phyloP scores from a whole-genome alignment of 2,888 invertebrate genomes.

The Poecilobothrus nobilitatus region DNA sequence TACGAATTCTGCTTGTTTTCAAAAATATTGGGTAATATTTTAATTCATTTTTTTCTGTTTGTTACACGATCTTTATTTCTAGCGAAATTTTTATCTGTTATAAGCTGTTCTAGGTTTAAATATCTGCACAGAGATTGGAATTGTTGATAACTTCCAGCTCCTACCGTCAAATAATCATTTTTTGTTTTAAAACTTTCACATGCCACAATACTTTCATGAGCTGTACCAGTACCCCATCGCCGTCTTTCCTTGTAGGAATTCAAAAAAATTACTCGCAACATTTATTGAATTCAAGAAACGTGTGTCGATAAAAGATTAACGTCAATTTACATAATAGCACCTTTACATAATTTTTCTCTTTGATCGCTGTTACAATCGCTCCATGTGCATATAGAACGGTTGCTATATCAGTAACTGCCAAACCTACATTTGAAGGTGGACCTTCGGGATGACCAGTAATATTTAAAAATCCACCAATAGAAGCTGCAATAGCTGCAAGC shows the following conservation, averaged over 20 bases:
- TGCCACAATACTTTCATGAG: constrained; percentile 89
- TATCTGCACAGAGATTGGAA: no score
- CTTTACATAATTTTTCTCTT: constrained; percentile 64
- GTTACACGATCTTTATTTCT: constrained; percentile 68
- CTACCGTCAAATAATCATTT: constrained; percentile 77
- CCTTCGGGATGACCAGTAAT: no score
- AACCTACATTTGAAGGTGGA: no score
- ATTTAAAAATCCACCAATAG: no score
- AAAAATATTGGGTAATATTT: constrained; percentile 53
- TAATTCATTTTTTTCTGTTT: constrained; percentile 62
- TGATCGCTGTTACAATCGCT: constrained; percentile 86
- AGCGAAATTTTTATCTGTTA: constrained; percentile 54
- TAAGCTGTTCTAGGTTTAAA: constrained; percentile 54
- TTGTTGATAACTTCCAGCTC: constrained; percentile 77
- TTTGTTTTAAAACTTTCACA: constrained; percentile 81
- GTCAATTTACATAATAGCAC: constrained; percentile 91
- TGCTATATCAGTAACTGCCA: no score
- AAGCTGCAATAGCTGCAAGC: constrained; percentile 91
- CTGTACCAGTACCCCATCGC: constrained; percentile 88
- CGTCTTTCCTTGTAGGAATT: constrained; percentile 71
- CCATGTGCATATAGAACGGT: constrained; percentile 93
- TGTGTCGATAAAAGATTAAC: constrained; percentile 91
- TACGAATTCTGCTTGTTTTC: constrained; percentile 58
- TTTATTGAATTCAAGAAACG: constrained; percentile 80
- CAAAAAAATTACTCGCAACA: constrained; percentile 78